Conservation (phyloP, 1,140 invertebrate species). For the Bombyx mandarina region DNA sequence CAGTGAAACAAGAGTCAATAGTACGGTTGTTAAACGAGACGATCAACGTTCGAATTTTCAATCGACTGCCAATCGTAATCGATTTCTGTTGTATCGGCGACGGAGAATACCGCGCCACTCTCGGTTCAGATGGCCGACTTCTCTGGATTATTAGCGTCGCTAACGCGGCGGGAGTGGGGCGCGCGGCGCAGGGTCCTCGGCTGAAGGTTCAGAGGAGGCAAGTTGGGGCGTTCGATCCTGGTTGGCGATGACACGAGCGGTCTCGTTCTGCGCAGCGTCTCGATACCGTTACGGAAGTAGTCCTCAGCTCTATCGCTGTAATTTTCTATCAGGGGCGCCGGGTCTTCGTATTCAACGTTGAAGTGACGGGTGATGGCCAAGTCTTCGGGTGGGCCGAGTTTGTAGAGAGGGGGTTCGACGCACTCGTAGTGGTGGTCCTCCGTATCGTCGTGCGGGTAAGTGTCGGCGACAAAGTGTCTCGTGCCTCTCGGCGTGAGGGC, state of each 20-base stretch:
- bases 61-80: slow-evolving; percentile 54
- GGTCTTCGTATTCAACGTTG: slow-evolving; percentile 81
- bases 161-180: slow-evolving; percentile 73
- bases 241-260: slow-evolving; percentile 82
- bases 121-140: slow-evolving; percentile 67
- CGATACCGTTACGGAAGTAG: slow-evolving; percentile 57
- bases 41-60: slow-evolving; percentile 47
- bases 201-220: slow-evolving; percentile 82
- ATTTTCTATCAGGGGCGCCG: slow-evolving; percentile 80
- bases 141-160: slow-evolving; percentile 73
- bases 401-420: slow-evolving; percentile 74
- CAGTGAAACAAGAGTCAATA: slow-evolving; percentile 1
- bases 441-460: slow-evolving; percentile 68
- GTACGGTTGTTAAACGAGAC: slow-evolving; percentile 38
- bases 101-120: slow-evolving; percentile 65
- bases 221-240: slow-evolving; percentile 83
- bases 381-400: slow-evolving; percentile 60
- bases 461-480: slow-evolving; percentile 77
- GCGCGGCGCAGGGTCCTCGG: slow-evolving; percentile 72
- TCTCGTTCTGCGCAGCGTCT: slow-evolving; percentile 64
- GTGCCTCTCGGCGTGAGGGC: slow-evolving; percentile 86
- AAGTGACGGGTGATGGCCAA: slow-evolving; percentile 75
- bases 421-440: slow-evolving; percentile 84
- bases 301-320: slow-evolving; percentile 71
- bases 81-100: slow-evolving; percentile 58